phyloP scores from a whole-genome alignment of 2,113 vertebrate species.

The Thalassarche chlororhynchos region DNA sequence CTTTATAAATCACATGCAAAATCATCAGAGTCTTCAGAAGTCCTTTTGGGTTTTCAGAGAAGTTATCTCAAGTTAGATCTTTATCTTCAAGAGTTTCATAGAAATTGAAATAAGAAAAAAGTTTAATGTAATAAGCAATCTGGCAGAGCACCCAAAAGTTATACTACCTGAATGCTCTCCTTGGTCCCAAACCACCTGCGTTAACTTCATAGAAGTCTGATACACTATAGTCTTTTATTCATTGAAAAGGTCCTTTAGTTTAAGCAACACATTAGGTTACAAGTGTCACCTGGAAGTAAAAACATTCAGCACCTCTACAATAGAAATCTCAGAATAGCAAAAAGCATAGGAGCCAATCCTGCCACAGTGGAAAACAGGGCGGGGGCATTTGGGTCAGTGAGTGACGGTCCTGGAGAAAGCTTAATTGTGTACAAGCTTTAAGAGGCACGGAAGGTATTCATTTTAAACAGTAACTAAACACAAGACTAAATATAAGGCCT shows the following conservation, averaged over 20 bases:
- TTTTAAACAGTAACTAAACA: background rate
- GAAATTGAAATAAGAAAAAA: background rate
- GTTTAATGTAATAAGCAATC: background rate
- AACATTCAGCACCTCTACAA: background rate
- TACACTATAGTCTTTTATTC: background rate
- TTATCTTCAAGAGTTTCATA: background rate
- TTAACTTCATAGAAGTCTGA: background rate
- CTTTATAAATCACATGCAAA: conserved; percentile 1
- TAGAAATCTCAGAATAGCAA: background rate
- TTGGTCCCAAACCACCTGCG: background rate
- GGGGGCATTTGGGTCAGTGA: background rate
- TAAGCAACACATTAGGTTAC: background rate
- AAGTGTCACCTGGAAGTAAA: background rate
- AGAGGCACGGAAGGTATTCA: background rate
- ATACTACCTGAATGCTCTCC: background rate
- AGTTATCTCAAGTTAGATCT: background rate
- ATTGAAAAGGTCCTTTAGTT: background rate
- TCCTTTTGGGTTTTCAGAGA: background rate
- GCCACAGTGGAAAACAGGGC: background rate
- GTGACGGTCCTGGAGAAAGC: background rate
- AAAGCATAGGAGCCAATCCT: background rate
- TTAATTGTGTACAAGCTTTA: background rate
- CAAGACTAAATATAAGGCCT: background rate
- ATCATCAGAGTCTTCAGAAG: background rate
- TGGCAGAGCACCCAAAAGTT: background rate